These are phyloP conservation scores for Peromyscus eremicus DNA, from an alignment of 2,797 vertebrate species.

Conservation along the genomic window DNA sequence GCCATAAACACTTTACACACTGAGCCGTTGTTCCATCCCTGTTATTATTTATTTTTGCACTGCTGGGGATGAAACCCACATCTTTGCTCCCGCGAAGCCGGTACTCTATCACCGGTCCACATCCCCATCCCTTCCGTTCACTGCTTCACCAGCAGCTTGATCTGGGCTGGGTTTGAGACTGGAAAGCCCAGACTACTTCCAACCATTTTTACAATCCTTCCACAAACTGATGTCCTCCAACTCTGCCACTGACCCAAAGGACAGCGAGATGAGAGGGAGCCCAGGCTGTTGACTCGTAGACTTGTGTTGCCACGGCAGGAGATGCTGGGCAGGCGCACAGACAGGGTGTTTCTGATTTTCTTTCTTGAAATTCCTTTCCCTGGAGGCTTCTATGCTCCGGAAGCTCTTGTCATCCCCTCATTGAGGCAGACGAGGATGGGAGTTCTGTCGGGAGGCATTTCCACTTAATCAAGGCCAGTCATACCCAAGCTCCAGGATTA, in stretches of 20 bases:
- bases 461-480: conserved; percentile 78
- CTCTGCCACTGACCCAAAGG: background rate
- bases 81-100: background rate
- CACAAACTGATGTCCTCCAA: background rate
- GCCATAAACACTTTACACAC: background rate
- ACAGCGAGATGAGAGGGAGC: background rate
- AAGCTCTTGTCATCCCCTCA: conserved; percentile 81
- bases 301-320: background rate
- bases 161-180: background rate
- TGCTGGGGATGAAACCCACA: background rate
- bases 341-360: conserved; percentile 73
- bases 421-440: conserved; percentile 76
- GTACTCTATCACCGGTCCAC: background rate
- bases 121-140: background rate
- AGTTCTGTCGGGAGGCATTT: conserved; percentile 70
- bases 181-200: background rate
- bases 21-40: background rate
- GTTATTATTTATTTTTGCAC: background rate
- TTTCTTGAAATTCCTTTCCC: conserved; percentile 67
- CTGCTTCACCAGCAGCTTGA: conserved; percentile 19
- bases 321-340: background rate
- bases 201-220: background rate
- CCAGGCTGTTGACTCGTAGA: background rate
- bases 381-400: conserved; percentile 56
- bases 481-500: conserved; percentile 71